A percentile compares a stretch with the other conserved stretches of the same genome.
These are phyloP conservation scores for Rhabdomys dilectus DNA, from an alignment of 2,113 vertebrate genomes.

Conservation along the genomic window DNA sequence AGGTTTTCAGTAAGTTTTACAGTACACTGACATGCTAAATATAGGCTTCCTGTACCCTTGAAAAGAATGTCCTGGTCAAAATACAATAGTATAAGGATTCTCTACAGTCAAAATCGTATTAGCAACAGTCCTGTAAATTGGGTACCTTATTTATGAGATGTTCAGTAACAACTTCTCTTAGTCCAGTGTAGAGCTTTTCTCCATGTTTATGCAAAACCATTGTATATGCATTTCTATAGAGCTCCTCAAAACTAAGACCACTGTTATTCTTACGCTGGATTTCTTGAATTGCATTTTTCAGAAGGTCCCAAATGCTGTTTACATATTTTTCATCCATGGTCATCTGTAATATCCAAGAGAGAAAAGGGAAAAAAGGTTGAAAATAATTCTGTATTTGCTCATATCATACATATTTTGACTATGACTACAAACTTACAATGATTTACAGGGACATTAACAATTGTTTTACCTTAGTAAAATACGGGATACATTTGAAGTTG, in stretches of 20 bases:
- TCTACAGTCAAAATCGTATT: conserved; percentile 65
- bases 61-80: conserved; percentile 61
- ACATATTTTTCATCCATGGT: conserved; percentile 99
- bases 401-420: conserved; percentile 57
- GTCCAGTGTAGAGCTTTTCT: conserved; percentile 98
- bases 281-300: conserved; percentile 99
- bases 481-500: conserved; percentile 34
- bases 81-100: conserved; percentile 31
- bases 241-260: conserved; percentile 99
- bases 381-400: conserved; percentile 65
- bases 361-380: conserved; percentile 70
- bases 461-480: conserved; percentile 65
- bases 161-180: conserved; percentile 99
- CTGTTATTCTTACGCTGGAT: conserved; percentile 99
- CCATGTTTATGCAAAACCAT: conserved; percentile 99
- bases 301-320: conserved; percentile 99
- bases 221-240: conserved; percentile 99
- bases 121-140: conserved; percentile 72
- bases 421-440: conserved; percentile 37
- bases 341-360: conserved; percentile 91
- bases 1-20: conserved; percentile 60
- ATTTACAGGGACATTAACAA: conserved; percentile 25
- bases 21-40: conserved; percentile 27
- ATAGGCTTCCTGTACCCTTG: conserved; percentile 41
- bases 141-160: conserved; percentile 99